Conservation (phyloP, 1,140 invertebrate species). For the Drosophila kohkoa region DNA sequence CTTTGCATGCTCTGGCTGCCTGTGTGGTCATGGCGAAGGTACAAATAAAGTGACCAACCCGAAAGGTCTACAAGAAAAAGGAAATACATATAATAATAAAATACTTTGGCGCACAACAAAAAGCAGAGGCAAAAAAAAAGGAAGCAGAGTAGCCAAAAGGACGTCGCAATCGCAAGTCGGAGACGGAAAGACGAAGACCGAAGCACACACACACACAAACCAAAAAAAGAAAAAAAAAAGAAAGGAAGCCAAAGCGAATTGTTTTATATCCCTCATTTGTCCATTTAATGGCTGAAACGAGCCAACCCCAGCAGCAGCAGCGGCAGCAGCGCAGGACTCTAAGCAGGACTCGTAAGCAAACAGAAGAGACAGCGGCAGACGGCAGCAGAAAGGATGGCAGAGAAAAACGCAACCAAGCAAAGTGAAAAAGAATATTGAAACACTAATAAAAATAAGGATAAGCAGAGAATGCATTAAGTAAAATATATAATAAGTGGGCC, state of each 20-base stretch:
- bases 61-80: constrained; percentile 56
- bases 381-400: constrained; percentile 47
- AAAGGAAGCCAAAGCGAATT: constrained; percentile 82
- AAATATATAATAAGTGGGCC: constrained; percentile 79
- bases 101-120: constrained; percentile 65
- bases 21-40: constrained; percentile 42
- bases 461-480: constrained; percentile 82
- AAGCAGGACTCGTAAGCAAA: constrained; percentile 35
- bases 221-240: constrained; percentile 46
- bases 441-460: constrained; percentile 83
- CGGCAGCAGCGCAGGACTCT: constrained; percentile 49
- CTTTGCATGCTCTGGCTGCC: constrained; percentile 51
- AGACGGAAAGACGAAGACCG: constrained; percentile 18
- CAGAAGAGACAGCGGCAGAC: constrained; percentile 16
- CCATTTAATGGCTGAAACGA: constrained; percentile 84
- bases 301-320: constrained; percentile 50
- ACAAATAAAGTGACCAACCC: constrained; percentile 81
- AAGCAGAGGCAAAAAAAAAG: constrained; percentile 37
- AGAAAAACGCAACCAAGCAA: constrained; percentile 76
- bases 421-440: constrained; percentile 84
- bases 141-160: constrained; percentile 48
- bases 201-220: constrained; percentile 10
- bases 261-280: constrained; percentile 85
- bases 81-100: constrained; percentile 78
- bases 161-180: constrained; percentile 21